phyloP scores from a whole-genome alignment of 2,888 invertebrate species.

The Cheilosia urbana region DNA sequence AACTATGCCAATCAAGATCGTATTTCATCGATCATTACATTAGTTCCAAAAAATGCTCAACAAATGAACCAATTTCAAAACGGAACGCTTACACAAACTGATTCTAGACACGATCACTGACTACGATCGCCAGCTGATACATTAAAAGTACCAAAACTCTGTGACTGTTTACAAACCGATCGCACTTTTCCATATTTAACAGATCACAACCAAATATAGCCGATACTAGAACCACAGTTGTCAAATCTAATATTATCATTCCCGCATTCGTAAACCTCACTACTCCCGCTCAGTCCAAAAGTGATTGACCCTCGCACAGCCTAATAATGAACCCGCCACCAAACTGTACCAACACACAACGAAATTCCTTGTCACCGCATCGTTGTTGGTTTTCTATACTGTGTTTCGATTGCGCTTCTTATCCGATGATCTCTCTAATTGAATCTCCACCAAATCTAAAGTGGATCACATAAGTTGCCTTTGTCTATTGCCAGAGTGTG shows the following conservation, averaged over 20 bases:
- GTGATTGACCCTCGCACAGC: constrained; percentile 39
- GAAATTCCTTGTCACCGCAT: constrained; percentile 45
- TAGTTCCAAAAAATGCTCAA: too few species aligned
- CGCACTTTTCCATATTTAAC: too few species aligned
- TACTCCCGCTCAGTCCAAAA: not conserved
- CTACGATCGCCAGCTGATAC: too few species aligned
- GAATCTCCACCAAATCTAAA: constrained; percentile 68
- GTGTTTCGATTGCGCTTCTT: constrained; percentile 40
- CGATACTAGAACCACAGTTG: not conserved
- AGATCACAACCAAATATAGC: too few species aligned
- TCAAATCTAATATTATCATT: not conserved
- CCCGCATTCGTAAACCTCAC: not conserved
- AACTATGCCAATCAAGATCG: too few species aligned
- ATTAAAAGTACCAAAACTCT: too few species aligned
- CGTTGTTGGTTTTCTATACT: not conserved
- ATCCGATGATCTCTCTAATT: constrained; percentile 64
- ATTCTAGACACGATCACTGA: too few species aligned
- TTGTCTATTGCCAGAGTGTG: constrained; percentile 39
- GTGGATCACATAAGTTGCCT: constrained; percentile 67
- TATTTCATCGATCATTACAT: too few species aligned
- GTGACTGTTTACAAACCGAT: too few species aligned
- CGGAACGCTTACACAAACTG: too few species aligned
- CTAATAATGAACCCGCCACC: constrained; percentile 4
- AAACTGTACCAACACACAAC: constrained; percentile 9
- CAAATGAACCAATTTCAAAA: too few species aligned